Percentiles rank a stretch among this genome's conserved stretches.
phyloP scores from a whole-genome alignment of 2,888 invertebrate genomes.

The Clistopyga incitator region DNA sequence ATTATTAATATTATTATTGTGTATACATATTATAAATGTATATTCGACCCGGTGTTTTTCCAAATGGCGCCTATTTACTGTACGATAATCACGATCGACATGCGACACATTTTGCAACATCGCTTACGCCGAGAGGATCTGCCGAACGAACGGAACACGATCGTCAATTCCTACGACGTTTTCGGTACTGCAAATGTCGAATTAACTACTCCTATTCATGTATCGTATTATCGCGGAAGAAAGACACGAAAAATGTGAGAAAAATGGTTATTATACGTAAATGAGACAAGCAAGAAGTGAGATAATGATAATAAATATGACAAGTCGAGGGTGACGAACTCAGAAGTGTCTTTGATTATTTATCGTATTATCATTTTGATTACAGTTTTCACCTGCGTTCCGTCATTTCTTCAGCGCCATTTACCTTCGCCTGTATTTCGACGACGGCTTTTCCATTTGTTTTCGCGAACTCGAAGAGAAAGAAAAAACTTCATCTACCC shows the following conservation, averaged over 20 bases:
- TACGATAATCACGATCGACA: conserved; percentile 52
- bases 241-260: not conserved
- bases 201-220: conserved; percentile 52
- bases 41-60: conserved; percentile 41
- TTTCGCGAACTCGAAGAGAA: too few species aligned
- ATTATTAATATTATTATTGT: conserved; percentile 42
- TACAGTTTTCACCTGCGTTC: too few species aligned
- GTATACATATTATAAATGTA: conserved; percentile 38
- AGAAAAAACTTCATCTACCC: too few species aligned
- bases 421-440: too few species aligned
- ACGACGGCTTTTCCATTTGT: too few species aligned
- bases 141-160: conserved; percentile 59
- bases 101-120: conserved; percentile 6
- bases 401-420: too few species aligned
- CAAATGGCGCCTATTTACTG: conserved; percentile 55
- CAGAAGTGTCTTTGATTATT: not conserved
- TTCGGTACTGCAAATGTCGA: conserved; percentile 28
- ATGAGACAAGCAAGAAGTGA: conserved; percentile 59
- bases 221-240: conserved; percentile 47
- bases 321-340: conserved; percentile 46
- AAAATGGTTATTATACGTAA: conserved; percentile 45
- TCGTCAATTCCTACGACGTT: conserved; percentile 34
- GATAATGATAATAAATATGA: conserved; percentile 61
- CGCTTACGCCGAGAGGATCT: conserved; percentile 25
- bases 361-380: too few species aligned